phyloP scores from a whole-genome alignment of 2,888 invertebrate genomes.

The Adela reaumurella region DNA sequence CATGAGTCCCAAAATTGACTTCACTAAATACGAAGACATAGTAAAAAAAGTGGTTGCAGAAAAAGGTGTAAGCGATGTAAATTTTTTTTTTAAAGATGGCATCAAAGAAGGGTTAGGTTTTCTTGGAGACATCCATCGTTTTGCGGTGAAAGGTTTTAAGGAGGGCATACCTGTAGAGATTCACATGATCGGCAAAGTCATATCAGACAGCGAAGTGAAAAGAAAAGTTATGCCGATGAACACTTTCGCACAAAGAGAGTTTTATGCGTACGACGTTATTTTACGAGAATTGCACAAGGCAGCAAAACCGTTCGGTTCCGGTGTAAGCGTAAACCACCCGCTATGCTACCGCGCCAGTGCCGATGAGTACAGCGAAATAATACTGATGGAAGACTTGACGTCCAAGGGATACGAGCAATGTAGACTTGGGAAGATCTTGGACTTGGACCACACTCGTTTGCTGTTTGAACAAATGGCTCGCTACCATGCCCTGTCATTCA shows the following conservation, averaged over 20 bases:
- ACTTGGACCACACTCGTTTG: not conserved
- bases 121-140: not conserved
- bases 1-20: no score
- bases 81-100: not conserved
- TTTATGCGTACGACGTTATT: not conserved
- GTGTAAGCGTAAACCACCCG: not conserved
- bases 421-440: not conserved
- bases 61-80: not conserved
- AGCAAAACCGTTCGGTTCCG: no score
- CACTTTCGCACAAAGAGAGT: not conserved
- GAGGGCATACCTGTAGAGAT: not conserved
- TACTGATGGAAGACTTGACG: not conserved
- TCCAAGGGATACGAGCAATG: not conserved
- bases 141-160: not conserved
- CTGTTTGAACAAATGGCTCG: not conserved
- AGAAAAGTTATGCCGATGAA: not conserved
- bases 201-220: not conserved
- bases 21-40: not conserved
- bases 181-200: not conserved
- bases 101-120: not conserved
- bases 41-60: not conserved
- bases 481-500: not conserved
- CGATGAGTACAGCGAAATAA: not conserved
- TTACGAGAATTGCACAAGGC: not conserved
- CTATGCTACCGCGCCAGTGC: not conserved